Percentiles rank a stretch among this genome's conserved stretches.
Evolutionary conservation across 2,113 vertebrate species (phyloP).

Genomic region (Nesoenas mayeri): DNA sequence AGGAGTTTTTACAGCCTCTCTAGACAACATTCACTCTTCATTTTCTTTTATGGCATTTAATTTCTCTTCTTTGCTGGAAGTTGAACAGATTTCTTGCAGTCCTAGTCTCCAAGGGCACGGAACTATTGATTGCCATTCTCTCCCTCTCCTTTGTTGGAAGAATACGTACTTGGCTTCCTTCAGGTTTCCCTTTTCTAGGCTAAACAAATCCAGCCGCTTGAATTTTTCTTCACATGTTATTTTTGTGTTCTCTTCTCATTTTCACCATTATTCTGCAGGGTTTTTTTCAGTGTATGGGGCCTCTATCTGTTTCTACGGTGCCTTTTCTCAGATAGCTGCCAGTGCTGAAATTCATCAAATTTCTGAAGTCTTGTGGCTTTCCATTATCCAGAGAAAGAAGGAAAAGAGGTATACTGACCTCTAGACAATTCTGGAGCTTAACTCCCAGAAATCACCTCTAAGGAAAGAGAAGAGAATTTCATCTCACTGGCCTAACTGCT

Average conservation of each 20-base stretch:
- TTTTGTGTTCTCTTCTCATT: slow-evolving; percentile 25
- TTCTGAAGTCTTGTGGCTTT: background rate
- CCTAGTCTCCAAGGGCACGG: slow-evolving; percentile 25
- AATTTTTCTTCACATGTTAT: background rate
- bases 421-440: background rate
- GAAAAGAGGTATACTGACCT: background rate
- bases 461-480: background rate
- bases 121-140: slow-evolving; percentile 11
- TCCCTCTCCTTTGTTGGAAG: background rate
- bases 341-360: background rate
- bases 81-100: background rate
- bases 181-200: background rate
- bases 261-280: slow-evolving; percentile 7
- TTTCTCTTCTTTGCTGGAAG: slow-evolving; percentile 35
- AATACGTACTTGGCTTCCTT: background rate
- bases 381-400: background rate
- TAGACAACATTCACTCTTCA: background rate
- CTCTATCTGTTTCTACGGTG: background rate
- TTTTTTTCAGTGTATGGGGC: background rate
- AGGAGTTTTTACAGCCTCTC: slow-evolving; percentile 18
- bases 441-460: background rate
- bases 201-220: slow-evolving; percentile 5
- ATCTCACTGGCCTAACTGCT: background rate
- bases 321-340: background rate
- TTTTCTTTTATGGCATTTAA: slow-evolving; percentile 33